Percentiles rank a stretch among this genome's conserved stretches.
Conservation (phyloP, 2,888 invertebrate species). For the Drosophila subsilvestris region DNA sequence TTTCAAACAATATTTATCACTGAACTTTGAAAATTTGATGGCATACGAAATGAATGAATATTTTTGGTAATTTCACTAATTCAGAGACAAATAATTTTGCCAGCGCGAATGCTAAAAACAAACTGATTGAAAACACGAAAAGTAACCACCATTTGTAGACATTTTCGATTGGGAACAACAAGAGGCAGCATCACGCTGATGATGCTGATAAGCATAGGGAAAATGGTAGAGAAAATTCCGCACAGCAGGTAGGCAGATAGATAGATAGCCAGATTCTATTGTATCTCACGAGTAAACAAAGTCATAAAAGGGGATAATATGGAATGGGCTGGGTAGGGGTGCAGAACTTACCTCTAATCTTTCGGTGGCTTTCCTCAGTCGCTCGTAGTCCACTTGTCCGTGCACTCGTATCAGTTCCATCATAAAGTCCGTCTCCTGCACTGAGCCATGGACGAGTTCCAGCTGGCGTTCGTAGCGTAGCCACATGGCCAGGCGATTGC, state of each 20-base stretch:
- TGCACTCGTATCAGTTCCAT: slow-evolving; percentile 93
- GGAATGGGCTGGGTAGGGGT: neutral
- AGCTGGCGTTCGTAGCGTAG: slow-evolving; percentile 90
- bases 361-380: slow-evolving; percentile 92
- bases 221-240: slow-evolving; percentile 13
- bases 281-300: slow-evolving; percentile 16
- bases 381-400: slow-evolving; percentile 93
- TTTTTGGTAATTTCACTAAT: neutral
- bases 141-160: neutral
- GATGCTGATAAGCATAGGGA: slow-evolving; percentile 27
- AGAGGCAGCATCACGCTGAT: neutral
- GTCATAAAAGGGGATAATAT: slow-evolving; percentile 35
- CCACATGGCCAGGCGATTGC: slow-evolving; percentile 89
- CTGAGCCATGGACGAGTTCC: slow-evolving; percentile 91
- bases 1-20: neutral
- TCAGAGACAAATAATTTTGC: neutral
- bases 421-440: slow-evolving; percentile 94
- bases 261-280: neutral
- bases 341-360: slow-evolving; percentile 90
- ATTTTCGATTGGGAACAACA: slow-evolving; percentile 2
- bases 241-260: slow-evolving; percentile 44
- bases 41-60: neutral
- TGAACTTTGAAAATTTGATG: neutral
- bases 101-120: neutral
- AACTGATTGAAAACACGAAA: neutral